phyloP scores from a whole-genome alignment of 1,140 invertebrate genomes.

The Gryon sp. region DNA sequence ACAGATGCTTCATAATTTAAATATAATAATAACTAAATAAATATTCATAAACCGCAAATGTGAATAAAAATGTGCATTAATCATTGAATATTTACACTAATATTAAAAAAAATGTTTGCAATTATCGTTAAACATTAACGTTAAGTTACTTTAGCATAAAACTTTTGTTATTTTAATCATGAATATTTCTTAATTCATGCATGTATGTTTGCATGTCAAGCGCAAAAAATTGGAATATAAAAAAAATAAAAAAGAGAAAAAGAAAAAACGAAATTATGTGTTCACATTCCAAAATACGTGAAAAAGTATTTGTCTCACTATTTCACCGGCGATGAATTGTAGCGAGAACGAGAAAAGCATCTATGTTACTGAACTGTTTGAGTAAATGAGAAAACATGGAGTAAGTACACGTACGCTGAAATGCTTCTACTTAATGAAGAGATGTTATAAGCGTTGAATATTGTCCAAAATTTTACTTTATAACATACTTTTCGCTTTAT shows the following conservation, averaged over 20 bases:
- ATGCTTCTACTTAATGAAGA: constrained; percentile 47
- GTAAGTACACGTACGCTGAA: constrained; percentile 20
- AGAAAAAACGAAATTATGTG: constrained; percentile 14
- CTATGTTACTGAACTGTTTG: constrained; percentile 18
- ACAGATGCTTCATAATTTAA: no score
- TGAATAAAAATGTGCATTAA: no score
- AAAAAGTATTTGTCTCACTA: constrained; percentile 32
- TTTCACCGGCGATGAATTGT: constrained; percentile 41
- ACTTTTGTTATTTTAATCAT: no score
- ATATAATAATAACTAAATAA: no score
- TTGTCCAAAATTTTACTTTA: no score
- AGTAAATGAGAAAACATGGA: constrained; percentile 47
- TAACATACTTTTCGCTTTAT: no score
- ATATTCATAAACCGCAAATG: no score
- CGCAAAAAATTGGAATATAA: constrained; percentile 1
- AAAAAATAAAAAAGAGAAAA: constrained; percentile 28
- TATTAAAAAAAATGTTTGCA: no score
- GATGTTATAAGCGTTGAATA: constrained; percentile 50
- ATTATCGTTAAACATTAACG: no score
- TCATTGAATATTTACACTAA: no score
- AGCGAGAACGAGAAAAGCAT: constrained; percentile 34
- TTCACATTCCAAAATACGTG: constrained; percentile 6
- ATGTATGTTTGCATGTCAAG: neutral
- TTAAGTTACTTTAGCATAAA: no score
- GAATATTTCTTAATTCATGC: no score